Percentiles rank a stretch among this genome's conserved stretches.
phyloP scores from a whole-genome alignment of 2,113 vertebrate genomes.

The Craseonycteris thonglongyai region DNA sequence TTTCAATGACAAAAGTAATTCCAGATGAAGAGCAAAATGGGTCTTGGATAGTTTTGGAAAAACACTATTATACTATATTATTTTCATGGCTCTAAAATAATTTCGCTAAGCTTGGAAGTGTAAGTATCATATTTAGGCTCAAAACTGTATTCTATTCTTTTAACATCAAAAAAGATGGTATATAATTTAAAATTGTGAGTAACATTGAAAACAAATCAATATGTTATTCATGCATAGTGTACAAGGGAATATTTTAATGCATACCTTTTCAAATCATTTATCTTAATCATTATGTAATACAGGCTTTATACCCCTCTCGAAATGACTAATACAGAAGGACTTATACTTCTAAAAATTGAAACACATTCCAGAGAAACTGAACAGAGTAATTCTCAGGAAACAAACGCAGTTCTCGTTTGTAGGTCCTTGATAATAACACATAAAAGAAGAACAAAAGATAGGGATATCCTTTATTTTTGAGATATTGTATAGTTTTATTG shows the following conservation, averaged over 20 bases:
- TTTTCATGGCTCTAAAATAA: not conserved
- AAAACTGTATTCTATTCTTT: constrained; percentile 59
- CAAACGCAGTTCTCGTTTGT: not conserved
- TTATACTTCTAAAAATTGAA: constrained; percentile 8
- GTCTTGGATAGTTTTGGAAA: not conserved
- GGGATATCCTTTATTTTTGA: not conserved
- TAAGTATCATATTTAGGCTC: constrained; percentile 22
- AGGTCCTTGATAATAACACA: not conserved
- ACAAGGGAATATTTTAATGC: not conserved
- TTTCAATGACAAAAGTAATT: not conserved
- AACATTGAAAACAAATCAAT: constrained; percentile 62
- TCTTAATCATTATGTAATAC: constrained; percentile 57
- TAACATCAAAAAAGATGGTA: constrained; percentile 44
- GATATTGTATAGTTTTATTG: not conserved
- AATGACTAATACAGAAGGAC: constrained; percentile 49
- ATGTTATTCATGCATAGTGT: constrained; percentile 7
- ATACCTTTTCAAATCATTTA: constrained; percentile 51
- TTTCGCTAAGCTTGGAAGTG: constrained; percentile 49
- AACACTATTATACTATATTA: not conserved
- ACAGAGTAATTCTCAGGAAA: not conserved
- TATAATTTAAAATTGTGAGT: not conserved
- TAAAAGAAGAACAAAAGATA: not conserved
- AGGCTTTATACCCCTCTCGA: not conserved
- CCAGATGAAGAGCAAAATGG: not conserved
- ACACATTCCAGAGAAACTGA: not conserved